These are phyloP conservation scores for Heliconius hermathena DNA, from an alignment of 1,140 invertebrate genomes.

Conservation along the genomic window DNA sequence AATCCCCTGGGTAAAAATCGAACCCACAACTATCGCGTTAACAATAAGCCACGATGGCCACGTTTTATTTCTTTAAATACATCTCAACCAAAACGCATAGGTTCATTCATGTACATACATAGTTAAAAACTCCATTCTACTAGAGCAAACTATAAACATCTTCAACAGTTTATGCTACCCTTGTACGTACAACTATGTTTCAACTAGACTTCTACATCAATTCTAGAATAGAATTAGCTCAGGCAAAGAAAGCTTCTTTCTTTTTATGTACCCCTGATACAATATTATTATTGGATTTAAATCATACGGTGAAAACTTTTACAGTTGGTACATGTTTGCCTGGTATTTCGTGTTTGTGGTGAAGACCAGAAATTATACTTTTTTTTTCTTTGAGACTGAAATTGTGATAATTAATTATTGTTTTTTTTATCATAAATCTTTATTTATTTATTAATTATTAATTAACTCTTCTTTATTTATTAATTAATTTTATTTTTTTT, in stretches of 20 bases:
- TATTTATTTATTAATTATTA: too few species aligned
- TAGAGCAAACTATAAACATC: conserved; percentile 1
- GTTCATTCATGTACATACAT: not conserved
- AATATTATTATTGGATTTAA: conserved; percentile 32
- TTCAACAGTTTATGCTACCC: conserved; percentile 37
- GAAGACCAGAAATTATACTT: not conserved
- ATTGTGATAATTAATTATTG: too few species aligned
- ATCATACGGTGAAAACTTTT: not conserved
- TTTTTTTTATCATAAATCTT: too few species aligned
- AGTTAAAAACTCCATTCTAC: not conserved
- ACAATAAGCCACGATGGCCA: too few species aligned
- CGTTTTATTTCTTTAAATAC: too few species aligned
- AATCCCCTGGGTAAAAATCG: too few species aligned
- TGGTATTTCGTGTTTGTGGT: conserved; percentile 45
- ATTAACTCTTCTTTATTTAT: too few species aligned
- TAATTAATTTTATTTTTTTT: too few species aligned
- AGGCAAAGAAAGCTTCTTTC: conserved; percentile 30
- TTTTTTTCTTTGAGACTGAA: not conserved
- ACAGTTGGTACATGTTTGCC: conserved; percentile 41
- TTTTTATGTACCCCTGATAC: conserved; percentile 25
- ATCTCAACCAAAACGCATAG: not conserved
- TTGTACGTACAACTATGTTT: conserved; percentile 43
- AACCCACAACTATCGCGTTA: too few species aligned
- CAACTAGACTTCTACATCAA: conserved; percentile 42
- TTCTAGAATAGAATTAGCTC: conserved; percentile 26